Evolutionary conservation across 2,113 vertebrate species (phyloP).

Genomic region (Chloroceryle aenea): DNA sequence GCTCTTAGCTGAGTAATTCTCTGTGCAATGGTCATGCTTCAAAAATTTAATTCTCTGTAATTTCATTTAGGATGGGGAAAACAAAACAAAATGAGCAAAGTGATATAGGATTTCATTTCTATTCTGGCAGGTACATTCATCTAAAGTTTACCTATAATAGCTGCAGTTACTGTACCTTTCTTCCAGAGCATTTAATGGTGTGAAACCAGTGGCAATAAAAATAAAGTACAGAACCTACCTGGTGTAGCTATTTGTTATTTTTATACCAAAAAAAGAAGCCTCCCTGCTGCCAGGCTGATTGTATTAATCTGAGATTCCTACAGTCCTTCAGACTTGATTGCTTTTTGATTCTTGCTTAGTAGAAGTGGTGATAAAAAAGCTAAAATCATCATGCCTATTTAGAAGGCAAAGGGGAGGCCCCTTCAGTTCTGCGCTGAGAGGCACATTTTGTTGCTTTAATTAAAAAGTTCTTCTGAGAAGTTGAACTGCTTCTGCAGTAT

Average conservation of each 20-base stretch:
- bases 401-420: conserved; percentile 37
- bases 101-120: conserved; percentile 67
- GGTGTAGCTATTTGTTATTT: background rate
- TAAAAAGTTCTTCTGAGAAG: conserved; percentile 43
- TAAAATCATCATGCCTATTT: conserved; percentile 65
- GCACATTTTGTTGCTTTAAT: conserved; percentile 41
- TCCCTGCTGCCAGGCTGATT: conserved; percentile 41
- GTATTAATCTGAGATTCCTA: conserved; percentile 63
- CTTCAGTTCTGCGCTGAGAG: conserved; percentile 1
- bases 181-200: conserved; percentile 44
- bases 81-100: conserved; percentile 53
- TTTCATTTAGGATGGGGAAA: conserved; percentile 68
- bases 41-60: conserved; percentile 76
- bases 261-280: background rate
- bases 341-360: conserved; percentile 48
- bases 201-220: conserved; percentile 14
- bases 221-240: background rate
- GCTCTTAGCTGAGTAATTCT: conserved; percentile 55
- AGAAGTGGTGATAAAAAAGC: conserved; percentile 62
- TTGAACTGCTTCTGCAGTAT: background rate
- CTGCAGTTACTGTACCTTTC: conserved; percentile 12
- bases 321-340: conserved; percentile 69
- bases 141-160: conserved; percentile 42
- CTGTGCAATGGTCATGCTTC: conserved; percentile 57
- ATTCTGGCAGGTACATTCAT: conserved; percentile 69